Conservation (phyloP, 2,888 invertebrate genomes). For the Meliscaeva auricollis region DNA sequence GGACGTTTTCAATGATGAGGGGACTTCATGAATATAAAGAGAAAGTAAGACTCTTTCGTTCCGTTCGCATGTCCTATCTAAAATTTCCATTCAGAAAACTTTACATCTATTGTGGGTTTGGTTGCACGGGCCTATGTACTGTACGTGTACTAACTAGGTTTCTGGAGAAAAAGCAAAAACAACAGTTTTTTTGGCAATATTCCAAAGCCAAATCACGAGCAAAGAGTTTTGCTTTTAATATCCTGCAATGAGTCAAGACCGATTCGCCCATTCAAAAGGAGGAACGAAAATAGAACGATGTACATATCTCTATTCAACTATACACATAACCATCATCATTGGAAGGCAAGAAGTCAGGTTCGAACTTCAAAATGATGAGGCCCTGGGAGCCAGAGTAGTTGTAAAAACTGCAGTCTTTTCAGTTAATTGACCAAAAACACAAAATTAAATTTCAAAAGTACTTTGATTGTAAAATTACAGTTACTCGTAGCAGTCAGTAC, state of each 20-base stretch:
- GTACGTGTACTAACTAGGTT: too few species aligned
- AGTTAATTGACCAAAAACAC: too few species aligned
- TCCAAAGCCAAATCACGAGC: constrained; percentile 70
- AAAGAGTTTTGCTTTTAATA: constrained; percentile 70
- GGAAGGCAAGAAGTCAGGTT: background rate
- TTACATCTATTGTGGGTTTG: constrained; percentile 7
- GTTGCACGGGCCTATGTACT: background rate
- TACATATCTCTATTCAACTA: constrained; percentile 6
- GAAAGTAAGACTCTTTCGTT: constrained; percentile 51
- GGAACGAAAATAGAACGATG: constrained; percentile 18
- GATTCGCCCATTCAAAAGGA: constrained; percentile 35
- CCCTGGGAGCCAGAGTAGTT: too few species aligned
- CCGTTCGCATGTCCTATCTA: constrained; percentile 9
- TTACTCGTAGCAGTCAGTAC: too few species aligned
- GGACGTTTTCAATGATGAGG: background rate
- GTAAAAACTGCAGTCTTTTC: too few species aligned
- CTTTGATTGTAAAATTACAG: too few species aligned
- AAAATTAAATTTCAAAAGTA: too few species aligned
- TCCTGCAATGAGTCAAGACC: constrained; percentile 73
- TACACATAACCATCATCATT: background rate
- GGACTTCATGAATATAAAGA: constrained; percentile 19
- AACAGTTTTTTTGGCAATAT: constrained; percentile 58
- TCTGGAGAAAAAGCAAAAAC: constrained; percentile 7
- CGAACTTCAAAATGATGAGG: background rate
- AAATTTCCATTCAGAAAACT: constrained; percentile 38